Evolutionary conservation across 2,888 invertebrate species (phyloP), one percentile per base, ranked within the genome.

Genomic region (Polymixis flavicincta): DNA sequence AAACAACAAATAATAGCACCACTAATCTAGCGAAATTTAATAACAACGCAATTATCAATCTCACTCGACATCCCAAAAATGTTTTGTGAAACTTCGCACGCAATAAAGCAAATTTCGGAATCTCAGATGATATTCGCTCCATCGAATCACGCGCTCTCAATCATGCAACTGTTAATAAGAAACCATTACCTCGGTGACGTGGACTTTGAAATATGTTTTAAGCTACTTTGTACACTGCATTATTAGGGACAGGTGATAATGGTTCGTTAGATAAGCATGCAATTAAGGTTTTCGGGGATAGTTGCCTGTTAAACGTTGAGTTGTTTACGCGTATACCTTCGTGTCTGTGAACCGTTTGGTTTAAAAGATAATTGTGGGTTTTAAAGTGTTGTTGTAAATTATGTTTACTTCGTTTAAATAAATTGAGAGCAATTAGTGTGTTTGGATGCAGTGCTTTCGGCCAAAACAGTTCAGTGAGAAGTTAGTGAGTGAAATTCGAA

Each of bases 231-330:
- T 84, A 85, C 85, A 82, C 83, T 85, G 86, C 85, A 89, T 92
- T 66, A 94, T 95, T 94, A 93, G 91, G 92, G 92, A 86, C 92
- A 91, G 32, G 79, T 87, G 94, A 95, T 95, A 94, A 94, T 89
- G 87, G 83, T 88, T 90, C 92, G 90, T 95, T 95, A 95, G 95
- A 94, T 94, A 95, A 96, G 91, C 90, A 93, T 89, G 91, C 93
- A 92, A 94, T 95, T 95, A 95, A 91, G 91, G 91, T 88, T 88
- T 80, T 89, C 83, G 83, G 89, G 89, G 89, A 88, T 85, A 87
- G 85, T 78, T 55, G 86, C 71, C 71, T 82, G 80, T 85, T 86
- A 52, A 65, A 69, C 54, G 9, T 64, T 59, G 57, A 57, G 64
- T 66, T 64, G 64, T 68, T 52, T 55, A 65, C 60, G 64, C 72